phyloP scores from a whole-genome alignment of 2,888 invertebrate species.

The Pocota personata region DNA sequence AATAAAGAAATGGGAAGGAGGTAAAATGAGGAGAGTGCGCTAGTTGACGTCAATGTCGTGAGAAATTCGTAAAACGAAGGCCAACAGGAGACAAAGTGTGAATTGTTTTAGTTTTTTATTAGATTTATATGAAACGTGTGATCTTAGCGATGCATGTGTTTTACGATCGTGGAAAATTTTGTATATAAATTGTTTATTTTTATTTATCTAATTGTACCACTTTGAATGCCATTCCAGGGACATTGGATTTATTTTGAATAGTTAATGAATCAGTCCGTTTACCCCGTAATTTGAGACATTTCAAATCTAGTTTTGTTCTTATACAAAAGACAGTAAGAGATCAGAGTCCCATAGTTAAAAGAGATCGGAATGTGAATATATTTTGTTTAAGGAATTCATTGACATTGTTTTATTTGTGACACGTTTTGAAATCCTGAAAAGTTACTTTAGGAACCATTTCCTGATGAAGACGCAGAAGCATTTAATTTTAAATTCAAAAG shows the following conservation, averaged over 20 bases:
- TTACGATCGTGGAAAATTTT: neutral
- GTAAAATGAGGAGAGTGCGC: neutral
- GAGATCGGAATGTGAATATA: neutral
- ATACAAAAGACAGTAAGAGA: neutral
- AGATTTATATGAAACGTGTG: neutral
- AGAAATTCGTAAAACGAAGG: neutral
- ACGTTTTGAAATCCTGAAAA: neutral
- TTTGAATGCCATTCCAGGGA: neutral
- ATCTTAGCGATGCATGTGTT: neutral
- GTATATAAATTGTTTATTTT: neutral
- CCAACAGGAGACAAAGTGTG: neutral
- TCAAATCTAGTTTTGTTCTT: neutral
- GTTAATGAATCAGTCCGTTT: neutral
- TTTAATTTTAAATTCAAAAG: too few species aligned
- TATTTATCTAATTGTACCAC: neutral
- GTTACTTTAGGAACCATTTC: too few species aligned
- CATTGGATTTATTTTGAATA: neutral
- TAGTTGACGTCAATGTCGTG: slow-evolving; percentile 19
- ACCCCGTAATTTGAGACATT: neutral
- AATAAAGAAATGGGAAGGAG: neutral
- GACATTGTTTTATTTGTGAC: neutral
- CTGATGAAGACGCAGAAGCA: too few species aligned
- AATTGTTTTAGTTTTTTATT: neutral
- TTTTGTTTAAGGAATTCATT: neutral
- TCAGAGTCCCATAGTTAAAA: neutral